Evolutionary conservation across 1,140 invertebrate species (phyloP), one percentile per base, ranked within the genome.

Genomic region (Agraylea sexmaculata): DNA sequence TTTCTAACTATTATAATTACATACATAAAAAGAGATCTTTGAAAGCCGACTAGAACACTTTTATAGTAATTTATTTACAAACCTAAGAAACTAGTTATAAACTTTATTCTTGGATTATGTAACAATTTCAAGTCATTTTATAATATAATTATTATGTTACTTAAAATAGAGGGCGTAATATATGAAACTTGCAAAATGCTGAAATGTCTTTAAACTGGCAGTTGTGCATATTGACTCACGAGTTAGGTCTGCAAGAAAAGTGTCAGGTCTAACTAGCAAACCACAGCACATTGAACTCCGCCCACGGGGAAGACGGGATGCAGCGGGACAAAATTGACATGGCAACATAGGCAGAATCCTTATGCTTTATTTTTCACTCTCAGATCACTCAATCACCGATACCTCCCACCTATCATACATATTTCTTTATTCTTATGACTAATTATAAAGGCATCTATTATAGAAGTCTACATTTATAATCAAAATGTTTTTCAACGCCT

Each of bases 371-470:
- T 29, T 28, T 1, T 17, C 32, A 29, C n/a, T 37, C 17, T 10
- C 18, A 21, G 18, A 13, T 29, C 45, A 43, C 29, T 39, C 45
- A 28, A 44, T 17, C 20, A 40, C 22, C 12, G 33, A 40, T 36
- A 40, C 43, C 10, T 40, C 43, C 7, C 36, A 21, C 11, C 16
- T n/a, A 7, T 37, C 16, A 36, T 40, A 42, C 32, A 19, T 30
- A 36, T 38, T 20, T 45, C 28, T 40, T 25, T 33, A 41, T 46
- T 37, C 44, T 46, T 46, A 46, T 18, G 41, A 38, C 34, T 45
- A 45, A 46, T 46, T 49, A 49, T 49, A 49, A 49, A 49, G 47
- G 47, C 47, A 49, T 49, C 47, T 49, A 49, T n/a, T 43, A 49
- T 45, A 49, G 37, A 49, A 49, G 43, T 49, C 43, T 49, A 45